Conservation (phyloP, 2,888 invertebrate species). For the Apamea anceps region DNA sequence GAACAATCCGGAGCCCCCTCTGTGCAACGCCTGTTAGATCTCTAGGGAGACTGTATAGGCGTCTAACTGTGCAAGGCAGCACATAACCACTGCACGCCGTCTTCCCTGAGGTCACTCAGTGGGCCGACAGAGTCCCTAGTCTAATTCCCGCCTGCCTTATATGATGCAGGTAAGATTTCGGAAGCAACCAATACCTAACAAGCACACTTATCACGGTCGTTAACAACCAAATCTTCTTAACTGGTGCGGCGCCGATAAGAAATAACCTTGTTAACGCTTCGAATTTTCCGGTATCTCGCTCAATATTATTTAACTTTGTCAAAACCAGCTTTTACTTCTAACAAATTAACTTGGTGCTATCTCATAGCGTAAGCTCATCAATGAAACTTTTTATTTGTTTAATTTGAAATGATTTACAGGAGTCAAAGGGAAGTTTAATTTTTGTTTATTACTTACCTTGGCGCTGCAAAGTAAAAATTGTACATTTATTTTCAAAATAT, state of each 20-base stretch:
- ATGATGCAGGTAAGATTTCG: too few relatives aligned
- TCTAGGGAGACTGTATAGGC: too few relatives aligned
- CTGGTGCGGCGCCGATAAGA: constrained; percentile 40
- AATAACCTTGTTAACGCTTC: constrained; percentile 53
- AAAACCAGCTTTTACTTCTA: constrained; percentile 61
- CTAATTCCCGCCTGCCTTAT: too few relatives aligned
- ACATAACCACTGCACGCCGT: too few relatives aligned
- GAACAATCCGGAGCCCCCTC: too few relatives aligned
- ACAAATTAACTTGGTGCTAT: constrained; percentile 62
- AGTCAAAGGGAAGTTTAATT: constrained; percentile 10
- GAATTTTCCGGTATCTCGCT: constrained; percentile 52
- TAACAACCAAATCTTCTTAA: constrained; percentile 34
- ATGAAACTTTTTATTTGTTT: constrained; percentile 70
- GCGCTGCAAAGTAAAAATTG: too few relatives aligned
- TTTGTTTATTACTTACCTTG: background rate
- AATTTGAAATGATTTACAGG: constrained; percentile 29
- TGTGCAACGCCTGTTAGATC: too few relatives aligned
- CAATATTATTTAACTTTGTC: constrained; percentile 71
- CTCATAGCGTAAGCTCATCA: constrained; percentile 60
- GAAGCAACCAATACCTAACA: background rate
- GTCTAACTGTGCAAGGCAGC: too few relatives aligned
- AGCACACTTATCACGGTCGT: constrained; percentile 11
- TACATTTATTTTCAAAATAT: too few relatives aligned
- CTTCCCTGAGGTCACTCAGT: too few relatives aligned
- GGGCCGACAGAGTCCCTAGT: too few relatives aligned